Evolutionary conservation across 1,140 invertebrate genomes (phyloP), one percentile per base, ranked within the genome.

Genomic region (Hylyphantes graminicola): DNA sequence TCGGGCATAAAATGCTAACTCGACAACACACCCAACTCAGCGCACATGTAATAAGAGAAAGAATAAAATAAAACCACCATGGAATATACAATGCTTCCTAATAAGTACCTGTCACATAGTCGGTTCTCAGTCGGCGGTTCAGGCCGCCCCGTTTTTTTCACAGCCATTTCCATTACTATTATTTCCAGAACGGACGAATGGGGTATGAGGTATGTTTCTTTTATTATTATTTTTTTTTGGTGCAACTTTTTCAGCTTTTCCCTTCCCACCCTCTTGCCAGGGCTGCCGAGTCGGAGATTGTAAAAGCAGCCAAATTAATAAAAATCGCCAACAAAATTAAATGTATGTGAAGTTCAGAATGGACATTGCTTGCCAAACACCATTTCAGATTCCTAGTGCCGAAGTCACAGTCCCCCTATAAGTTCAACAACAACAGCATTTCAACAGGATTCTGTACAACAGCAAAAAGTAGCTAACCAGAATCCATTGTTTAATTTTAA

Each of bases 101-200:
- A 83, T 83, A 72, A 83, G 70, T 83, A 83, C 80, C 80, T 83
- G 80, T 83, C 80, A 83, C 17, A 83, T 72, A 70, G 72, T 63
- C 68, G 21, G 35, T 81, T 59, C 55, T 81, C 57, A 63, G 55
- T 12, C 57, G 21, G 67, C 35, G 48, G 48, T 55, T 54, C 11
- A 57, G 13, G 19, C 80, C 61, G 15, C 50, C 50, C 19, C 19
- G 48, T 74, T 75, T 83, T 82, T 75, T 65, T 74, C 50, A 63
- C n/a, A 65, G 13, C 80, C 21, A 83, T 74, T 83, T 83, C 57
- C 68, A 83, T 74, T 74, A 75, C 80, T 83, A 83, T 83, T 83
- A 83, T 83, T 83, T 75, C 79, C 72, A 54, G 80, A 67, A 83
- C 68, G 48, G 80, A 83, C 80, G 80, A 83, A 83, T 83, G 61